Conservation (phyloP, 2,113 vertebrate genomes). For the Scortum barcoo region DNA sequence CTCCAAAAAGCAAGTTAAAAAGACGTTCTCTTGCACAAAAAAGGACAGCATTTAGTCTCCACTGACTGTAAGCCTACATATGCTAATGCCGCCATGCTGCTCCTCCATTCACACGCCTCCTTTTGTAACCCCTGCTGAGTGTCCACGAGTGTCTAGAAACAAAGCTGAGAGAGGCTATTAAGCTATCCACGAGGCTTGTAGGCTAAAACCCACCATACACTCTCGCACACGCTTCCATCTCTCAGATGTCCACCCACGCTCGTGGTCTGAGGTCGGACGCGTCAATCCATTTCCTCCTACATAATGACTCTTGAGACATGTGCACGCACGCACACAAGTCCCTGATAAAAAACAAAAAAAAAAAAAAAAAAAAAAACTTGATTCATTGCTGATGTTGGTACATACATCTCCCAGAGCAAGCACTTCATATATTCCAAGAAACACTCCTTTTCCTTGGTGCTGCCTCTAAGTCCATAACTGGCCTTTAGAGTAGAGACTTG, state of each 20-base stretch:
- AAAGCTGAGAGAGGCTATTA: not conserved
- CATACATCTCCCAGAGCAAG: not conserved
- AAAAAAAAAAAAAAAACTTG: too few species aligned
- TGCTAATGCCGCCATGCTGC: not conserved
- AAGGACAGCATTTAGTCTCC: too few species aligned
- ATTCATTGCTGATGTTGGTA: not conserved
- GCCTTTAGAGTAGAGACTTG: not conserved
- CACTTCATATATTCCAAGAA: slow-evolving; percentile 6
- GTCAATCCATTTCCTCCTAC: slow-evolving; percentile 42
- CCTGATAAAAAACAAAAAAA: too few species aligned
- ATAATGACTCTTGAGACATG: slow-evolving; percentile 21
- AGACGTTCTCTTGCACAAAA: too few species aligned
- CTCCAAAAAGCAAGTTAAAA: too few species aligned
- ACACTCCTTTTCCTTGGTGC: not conserved
- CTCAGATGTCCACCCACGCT: slow-evolving; percentile 21
- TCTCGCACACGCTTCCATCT: not conserved
- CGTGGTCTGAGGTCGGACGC: not conserved
- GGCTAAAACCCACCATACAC: slow-evolving; percentile 7
- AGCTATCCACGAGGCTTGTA: not conserved
- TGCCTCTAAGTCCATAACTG: too few species aligned
- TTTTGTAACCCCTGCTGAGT: not conserved
- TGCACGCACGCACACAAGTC: not conserved
- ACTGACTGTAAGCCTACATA: not conserved
- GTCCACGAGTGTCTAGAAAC: not conserved
- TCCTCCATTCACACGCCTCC: not conserved